A percentile compares a stretch with the other conserved stretches of the same genome.
Conservation (phyloP, 1,140 invertebrate genomes). For the Formica exsecta region DNA sequence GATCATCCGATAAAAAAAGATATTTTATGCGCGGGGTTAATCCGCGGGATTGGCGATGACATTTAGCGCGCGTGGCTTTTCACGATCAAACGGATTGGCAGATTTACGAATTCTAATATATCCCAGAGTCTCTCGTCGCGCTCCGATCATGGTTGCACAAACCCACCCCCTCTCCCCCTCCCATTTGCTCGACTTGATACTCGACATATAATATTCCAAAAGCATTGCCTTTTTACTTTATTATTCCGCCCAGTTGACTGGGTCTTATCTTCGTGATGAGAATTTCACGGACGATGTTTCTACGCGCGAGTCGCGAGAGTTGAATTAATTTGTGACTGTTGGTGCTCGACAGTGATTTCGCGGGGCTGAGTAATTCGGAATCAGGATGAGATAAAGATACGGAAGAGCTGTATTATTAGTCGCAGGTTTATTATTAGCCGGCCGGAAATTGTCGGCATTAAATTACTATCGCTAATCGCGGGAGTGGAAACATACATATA, state of each 20-base stretch:
- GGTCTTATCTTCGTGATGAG: conserved; percentile 24
- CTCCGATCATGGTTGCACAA: background rate
- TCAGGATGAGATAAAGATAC: conserved; percentile 50
- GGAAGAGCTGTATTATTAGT: background rate
- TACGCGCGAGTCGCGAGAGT: conserved; percentile 42
- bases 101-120: background rate
- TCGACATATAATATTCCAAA: conserved; percentile 38
- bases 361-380: conserved; percentile 64
- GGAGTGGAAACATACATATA: background rate
- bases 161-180: too few species aligned
- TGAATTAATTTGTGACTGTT: conserved; percentile 57
- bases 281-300: conserved; percentile 50
- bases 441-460: background rate
- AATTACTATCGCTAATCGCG: background rate
- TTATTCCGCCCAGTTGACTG: conserved; percentile 50
- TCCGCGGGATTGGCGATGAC: conserved; percentile 28
- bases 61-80: background rate
- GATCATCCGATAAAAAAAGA: conserved; percentile 35
- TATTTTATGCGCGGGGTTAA: conserved; percentile 30
- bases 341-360: conserved; percentile 54
- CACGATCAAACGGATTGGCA: background rate
- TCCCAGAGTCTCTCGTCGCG: background rate
- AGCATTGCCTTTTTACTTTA: conserved; percentile 45
- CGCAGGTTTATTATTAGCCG: background rate
- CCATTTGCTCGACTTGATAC: conserved; percentile 1